Evolutionary conservation across 2,888 invertebrate species (phyloP).

Genomic region (Drosophila pseudotakahashii): DNA sequence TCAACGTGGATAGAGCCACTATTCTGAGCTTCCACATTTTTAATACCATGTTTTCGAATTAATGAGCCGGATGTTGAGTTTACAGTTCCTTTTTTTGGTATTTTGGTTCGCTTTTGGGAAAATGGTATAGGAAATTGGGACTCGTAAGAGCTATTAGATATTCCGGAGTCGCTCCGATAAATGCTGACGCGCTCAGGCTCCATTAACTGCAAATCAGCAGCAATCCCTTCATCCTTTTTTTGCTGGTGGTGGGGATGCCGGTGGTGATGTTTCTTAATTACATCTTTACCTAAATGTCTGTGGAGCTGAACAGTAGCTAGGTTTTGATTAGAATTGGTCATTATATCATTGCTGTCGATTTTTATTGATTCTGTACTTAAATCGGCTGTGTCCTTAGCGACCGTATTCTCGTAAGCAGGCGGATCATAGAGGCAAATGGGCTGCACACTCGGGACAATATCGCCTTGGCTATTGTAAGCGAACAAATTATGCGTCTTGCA

Average conservation of each 20-base stretch:
- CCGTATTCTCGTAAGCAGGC: slow-evolving; percentile 87
- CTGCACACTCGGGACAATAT: slow-evolving; percentile 77
- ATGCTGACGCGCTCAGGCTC: slow-evolving; percentile 83
- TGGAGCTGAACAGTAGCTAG: slow-evolving; percentile 75
- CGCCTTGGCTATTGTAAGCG: slow-evolving; percentile 83
- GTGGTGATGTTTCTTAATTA: slow-evolving; percentile 82
- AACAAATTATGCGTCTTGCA: slow-evolving; percentile 84
- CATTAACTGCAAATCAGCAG: slow-evolving; percentile 77
- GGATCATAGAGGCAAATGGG: slow-evolving; percentile 83
- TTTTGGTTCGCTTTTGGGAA: slow-evolving; percentile 58
- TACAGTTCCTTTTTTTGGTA: slow-evolving; percentile 56
- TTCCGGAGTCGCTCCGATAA: slow-evolving; percentile 84
- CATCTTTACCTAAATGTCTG: slow-evolving; percentile 49
- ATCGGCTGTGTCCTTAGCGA: slow-evolving; percentile 85
- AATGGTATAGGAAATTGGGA: slow-evolving; percentile 70
- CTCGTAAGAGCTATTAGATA: slow-evolving; percentile 85
- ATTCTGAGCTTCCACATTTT: slow-evolving; percentile 77
- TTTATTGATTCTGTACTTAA: slow-evolving; percentile 45
- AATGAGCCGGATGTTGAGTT: slow-evolving; percentile 40
- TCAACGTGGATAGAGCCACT: slow-evolving; percentile 29
- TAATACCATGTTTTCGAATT: slow-evolving; percentile 67
- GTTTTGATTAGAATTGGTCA: slow-evolving; percentile 45
- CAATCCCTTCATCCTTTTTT: slow-evolving; percentile 69
- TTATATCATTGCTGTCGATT: slow-evolving; percentile 48
- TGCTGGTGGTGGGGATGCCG: slow-evolving; percentile 79